These are phyloP conservation scores for Zapus hudsonius DNA, from an alignment of 2,113 vertebrate species.

Conservation along the genomic window DNA sequence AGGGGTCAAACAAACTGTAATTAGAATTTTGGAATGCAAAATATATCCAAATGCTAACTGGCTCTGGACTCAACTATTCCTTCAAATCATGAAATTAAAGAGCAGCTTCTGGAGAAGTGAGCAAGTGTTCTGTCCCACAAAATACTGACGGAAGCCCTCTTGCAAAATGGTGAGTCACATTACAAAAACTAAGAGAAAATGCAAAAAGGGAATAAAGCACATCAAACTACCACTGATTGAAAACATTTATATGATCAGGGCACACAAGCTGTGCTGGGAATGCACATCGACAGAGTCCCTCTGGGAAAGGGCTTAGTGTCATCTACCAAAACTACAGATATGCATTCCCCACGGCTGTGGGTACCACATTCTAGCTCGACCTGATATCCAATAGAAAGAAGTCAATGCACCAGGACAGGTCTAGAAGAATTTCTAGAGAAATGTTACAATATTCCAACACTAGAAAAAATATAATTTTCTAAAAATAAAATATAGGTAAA, in stretches of 20 bases:
- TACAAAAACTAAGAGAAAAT: slow-evolving; percentile 15
- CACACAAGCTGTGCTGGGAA: background rate
- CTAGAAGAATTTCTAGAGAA: background rate
- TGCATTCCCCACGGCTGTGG: background rate
- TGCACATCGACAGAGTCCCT: background rate
- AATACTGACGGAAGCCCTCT: background rate
- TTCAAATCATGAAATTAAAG: background rate
- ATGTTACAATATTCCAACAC: background rate
- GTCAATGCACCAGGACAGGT: background rate
- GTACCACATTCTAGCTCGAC: background rate
- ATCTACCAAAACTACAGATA: background rate
- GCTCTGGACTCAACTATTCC: background rate
- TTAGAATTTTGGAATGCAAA: slow-evolving; percentile 36
- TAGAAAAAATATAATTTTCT: background rate
- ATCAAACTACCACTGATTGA: background rate
- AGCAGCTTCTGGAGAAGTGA: background rate
- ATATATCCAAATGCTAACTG: background rate
- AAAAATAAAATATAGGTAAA: background rate
- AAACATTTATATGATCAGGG: background rate
- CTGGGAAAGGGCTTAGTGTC: background rate
- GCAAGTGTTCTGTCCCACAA: background rate
- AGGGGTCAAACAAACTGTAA: background rate
- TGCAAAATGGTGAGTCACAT: background rate
- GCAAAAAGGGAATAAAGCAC: background rate
- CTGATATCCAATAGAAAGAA: background rate